phyloP scores from a whole-genome alignment of 2,113 vertebrate species.

The Engraulis encrasicolus region DNA sequence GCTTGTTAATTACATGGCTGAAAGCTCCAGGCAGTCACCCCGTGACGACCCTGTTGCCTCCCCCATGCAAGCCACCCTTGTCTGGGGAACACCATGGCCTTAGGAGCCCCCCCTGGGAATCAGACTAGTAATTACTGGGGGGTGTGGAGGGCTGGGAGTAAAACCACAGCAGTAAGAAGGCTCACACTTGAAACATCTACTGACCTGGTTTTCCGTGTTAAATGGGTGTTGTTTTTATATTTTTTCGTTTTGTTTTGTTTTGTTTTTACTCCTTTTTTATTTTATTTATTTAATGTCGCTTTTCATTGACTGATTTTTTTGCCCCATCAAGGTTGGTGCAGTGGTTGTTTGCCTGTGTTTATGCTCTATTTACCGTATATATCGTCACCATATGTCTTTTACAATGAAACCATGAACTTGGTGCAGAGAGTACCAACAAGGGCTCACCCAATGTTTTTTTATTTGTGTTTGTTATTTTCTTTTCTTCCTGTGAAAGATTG shows the following conservation, averaged over 20 bases:
- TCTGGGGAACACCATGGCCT: neutral
- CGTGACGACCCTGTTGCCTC: neutral
- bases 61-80: neutral
- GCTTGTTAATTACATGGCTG: no score
- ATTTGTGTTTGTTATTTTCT: no score
- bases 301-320: neutral
- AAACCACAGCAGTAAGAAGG: neutral
- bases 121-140: neutral
- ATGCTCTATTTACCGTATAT: no score
- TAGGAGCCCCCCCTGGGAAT: neutral
- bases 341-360: no score
- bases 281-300: no score
- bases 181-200: neutral
- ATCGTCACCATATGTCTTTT: neutral
- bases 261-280: no score
- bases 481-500: neutral
- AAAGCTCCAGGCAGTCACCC: no score
- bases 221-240: neutral
- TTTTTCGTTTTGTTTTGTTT: no score
- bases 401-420: neutral
- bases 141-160: neutral
- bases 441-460: no score
- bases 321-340: no score
- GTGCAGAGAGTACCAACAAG: neutral
- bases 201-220: neutral